phyloP scores from a whole-genome alignment of 2,888 invertebrate species.

The Antheraea assamensis region DNA sequence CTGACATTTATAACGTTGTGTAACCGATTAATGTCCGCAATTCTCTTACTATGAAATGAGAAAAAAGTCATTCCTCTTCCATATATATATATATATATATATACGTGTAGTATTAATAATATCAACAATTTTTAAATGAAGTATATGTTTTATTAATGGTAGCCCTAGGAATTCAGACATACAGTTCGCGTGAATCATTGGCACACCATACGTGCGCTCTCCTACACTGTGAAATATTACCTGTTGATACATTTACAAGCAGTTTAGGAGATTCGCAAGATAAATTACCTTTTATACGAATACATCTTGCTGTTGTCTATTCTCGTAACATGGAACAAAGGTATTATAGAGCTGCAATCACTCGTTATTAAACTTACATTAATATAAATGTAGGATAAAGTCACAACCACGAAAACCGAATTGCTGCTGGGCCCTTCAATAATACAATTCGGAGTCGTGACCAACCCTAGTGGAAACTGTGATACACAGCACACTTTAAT shows the following conservation, averaged over 20 bases:
- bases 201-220: slow-evolving; percentile 16
- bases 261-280: slow-evolving; percentile 28
- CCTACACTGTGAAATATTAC: slow-evolving; percentile 25
- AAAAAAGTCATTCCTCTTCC: background rate
- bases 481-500: too few relatives aligned
- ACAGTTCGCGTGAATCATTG: slow-evolving; percentile 17
- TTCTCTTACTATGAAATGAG: background rate
- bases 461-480: too few relatives aligned
- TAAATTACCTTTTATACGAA: slow-evolving; percentile 18
- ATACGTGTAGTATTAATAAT: background rate
- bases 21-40: background rate
- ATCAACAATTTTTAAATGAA: background rate
- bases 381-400: too few relatives aligned
- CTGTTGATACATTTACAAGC: slow-evolving; percentile 33
- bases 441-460: too few relatives aligned
- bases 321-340: slow-evolving; percentile 9
- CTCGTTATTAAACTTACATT: background rate
- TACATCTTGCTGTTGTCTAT: slow-evolving; percentile 21
- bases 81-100: background rate
- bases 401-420: too few relatives aligned
- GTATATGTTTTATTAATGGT: background rate
- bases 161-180: slow-evolving; percentile 12
- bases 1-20: background rate
- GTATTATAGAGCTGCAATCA: slow-evolving; percentile 3
- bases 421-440: too few relatives aligned